Percentiles rank a stretch among this genome's conserved stretches.
Evolutionary conservation across 2,888 invertebrate species (phyloP).

Genomic region (Nomada ruficornis): DNA sequence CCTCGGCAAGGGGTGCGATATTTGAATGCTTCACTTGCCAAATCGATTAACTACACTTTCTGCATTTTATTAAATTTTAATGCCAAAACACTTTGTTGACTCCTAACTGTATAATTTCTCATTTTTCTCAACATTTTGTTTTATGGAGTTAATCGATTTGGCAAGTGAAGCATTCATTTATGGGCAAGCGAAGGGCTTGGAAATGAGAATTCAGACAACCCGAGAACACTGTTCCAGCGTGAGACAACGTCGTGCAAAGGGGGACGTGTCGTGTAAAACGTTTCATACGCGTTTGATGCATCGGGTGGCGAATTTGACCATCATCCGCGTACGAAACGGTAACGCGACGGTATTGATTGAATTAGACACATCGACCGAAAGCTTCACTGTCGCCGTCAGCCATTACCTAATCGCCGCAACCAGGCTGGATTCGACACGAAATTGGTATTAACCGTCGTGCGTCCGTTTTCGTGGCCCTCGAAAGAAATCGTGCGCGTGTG

Average conservation of each 20-base stretch:
- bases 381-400: slow-evolving; percentile 43
- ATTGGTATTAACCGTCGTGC: slow-evolving; percentile 16
- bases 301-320: background rate
- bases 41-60: no score
- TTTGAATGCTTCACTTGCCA: no score
- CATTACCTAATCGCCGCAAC: slow-evolving; percentile 49
- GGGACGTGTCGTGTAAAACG: slow-evolving; percentile 5
- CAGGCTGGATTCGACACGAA: slow-evolving; percentile 21
- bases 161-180: no score
- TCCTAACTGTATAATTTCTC: no score
- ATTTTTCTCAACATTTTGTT: no score
- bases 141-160: no score
- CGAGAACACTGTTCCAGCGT: background rate
- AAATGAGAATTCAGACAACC: no score
- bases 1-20: no score
- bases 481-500: no score
- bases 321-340: slow-evolving; percentile 10
- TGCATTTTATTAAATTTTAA: no score
- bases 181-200: no score
- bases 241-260: background rate
- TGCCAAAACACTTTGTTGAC: no score
- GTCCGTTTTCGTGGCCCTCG: background rate
- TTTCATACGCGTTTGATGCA: slow-evolving; percentile 4
- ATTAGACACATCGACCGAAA: slow-evolving; percentile 44
- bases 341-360: slow-evolving; percentile 53